phyloP scores from a whole-genome alignment of 2,888 invertebrate species.

The Clusia tigrina region DNA sequence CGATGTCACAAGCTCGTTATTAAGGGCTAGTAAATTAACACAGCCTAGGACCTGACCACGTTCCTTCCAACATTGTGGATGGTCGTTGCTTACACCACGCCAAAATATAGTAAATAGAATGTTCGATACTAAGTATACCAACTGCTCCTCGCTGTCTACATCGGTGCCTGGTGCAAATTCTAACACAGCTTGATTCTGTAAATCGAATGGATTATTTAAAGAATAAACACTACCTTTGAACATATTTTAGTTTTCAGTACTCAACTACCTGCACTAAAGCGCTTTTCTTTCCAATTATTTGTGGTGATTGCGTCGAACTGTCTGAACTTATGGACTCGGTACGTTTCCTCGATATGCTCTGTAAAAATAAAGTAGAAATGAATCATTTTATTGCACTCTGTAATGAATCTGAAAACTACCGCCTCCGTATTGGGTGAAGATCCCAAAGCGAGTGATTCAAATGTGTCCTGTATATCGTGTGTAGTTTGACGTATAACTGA shows the following conservation, averaged over 20 bases:
- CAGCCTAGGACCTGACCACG: slow-evolving; percentile 71
- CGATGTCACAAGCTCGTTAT: slow-evolving; percentile 68
- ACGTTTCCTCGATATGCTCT: slow-evolving; percentile 39
- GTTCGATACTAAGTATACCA: slow-evolving; percentile 69
- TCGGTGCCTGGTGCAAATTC: slow-evolving; percentile 60
- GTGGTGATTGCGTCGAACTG: slow-evolving; percentile 58
- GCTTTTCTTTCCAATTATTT: slow-evolving; percentile 47
- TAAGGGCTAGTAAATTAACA: slow-evolving; percentile 68
- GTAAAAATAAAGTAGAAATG: slow-evolving; percentile 10
- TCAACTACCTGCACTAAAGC: not conserved
- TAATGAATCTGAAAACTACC: slow-evolving; percentile 16
- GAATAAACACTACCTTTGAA: no score
- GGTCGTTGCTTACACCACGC: slow-evolving; percentile 69
- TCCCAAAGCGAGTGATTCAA: slow-evolving; percentile 58
- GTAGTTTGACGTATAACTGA: slow-evolving; percentile 66
- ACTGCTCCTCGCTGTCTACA: slow-evolving; percentile 67
- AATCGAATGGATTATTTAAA: not conserved
- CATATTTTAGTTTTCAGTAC: no score
- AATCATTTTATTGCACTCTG: not conserved
- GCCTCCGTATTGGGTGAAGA: slow-evolving; percentile 50
- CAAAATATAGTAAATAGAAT: slow-evolving; percentile 69
- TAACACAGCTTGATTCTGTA: slow-evolving; percentile 45
- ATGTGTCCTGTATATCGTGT: slow-evolving; percentile 64
- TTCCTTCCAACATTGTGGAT: slow-evolving; percentile 69
- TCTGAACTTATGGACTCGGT: slow-evolving; percentile 60